These are phyloP conservation scores for Clarias laeviceps DNA, from an alignment of 2,797 vertebrate species.

Conservation along the genomic window DNA sequence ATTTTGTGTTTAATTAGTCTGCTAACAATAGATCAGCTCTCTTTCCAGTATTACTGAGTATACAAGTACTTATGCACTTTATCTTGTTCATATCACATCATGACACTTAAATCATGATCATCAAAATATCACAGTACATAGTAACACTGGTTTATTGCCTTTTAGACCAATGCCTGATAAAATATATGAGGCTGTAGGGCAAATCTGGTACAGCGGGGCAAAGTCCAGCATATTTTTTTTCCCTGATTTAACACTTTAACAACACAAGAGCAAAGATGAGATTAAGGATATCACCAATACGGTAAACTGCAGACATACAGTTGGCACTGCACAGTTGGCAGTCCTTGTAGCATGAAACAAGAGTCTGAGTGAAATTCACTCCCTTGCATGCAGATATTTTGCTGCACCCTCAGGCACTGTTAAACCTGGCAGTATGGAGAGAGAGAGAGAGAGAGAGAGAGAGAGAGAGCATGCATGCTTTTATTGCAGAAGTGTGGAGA, in stretches of 20 bases:
- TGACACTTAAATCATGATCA: neutral
- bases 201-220: neutral
- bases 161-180: neutral
- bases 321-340: neutral
- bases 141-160: slow-evolving; percentile 11
- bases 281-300: neutral
- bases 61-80: neutral
- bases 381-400: slow-evolving; percentile 21
- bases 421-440: slow-evolving; percentile 16
- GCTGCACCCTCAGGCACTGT: slow-evolving; percentile 11
- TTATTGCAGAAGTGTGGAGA: slow-evolving; percentile 56
- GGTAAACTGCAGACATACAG: neutral
- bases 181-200: neutral
- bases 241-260: neutral
- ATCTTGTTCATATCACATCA: neutral
- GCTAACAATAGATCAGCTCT: neutral
- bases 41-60: neutral
- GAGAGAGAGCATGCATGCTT: slow-evolving; percentile 32
- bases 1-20: neutral
- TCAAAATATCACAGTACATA: neutral
- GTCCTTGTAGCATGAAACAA: neutral
- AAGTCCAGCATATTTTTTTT: slow-evolving; percentile 3
- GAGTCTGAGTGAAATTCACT: slow-evolving; percentile 30
- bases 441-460: slow-evolving; percentile 27
- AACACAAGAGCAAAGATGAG: neutral